These are phyloP conservation scores for Addax nasomaculatus DNA, from an alignment of 2,113 vertebrate species.

Conservation along the genomic window DNA sequence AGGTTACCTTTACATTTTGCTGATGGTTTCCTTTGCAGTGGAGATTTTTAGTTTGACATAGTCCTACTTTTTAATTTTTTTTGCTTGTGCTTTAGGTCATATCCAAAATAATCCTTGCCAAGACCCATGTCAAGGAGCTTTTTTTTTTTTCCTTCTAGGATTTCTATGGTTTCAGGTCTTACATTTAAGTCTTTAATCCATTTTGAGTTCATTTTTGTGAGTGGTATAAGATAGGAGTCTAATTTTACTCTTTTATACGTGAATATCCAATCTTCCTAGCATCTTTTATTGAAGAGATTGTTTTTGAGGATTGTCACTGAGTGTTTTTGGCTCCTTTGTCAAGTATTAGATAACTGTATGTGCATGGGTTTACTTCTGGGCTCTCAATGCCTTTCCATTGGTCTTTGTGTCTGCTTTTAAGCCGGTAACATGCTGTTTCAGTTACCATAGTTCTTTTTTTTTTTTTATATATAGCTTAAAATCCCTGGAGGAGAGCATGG, in stretches of 20 bases:
- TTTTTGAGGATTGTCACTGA: background rate
- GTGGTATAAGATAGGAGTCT: background rate
- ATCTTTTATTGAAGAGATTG: background rate
- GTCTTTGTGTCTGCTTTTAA: background rate
- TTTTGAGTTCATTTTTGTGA: background rate
- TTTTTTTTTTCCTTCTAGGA: background rate
- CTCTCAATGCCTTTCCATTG: background rate
- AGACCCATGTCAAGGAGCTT: background rate
- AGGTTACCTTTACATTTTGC: background rate
- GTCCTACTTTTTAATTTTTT: background rate
- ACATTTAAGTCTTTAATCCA: background rate
- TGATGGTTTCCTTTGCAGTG: background rate
- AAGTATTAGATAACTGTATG: background rate
- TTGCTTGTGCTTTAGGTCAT: background rate
- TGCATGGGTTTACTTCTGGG: background rate
- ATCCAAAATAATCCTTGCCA: background rate
- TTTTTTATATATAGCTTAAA: background rate
- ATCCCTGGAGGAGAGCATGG: background rate
- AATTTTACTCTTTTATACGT: background rate
- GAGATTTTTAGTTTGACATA: background rate
- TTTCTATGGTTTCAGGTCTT: background rate
- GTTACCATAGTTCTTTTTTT: background rate
- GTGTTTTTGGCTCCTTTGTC: background rate
- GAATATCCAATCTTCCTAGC: background rate
- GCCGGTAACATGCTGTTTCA: background rate